Evolutionary conservation across 2,113 vertebrate species (phyloP), one percentile per base, ranked within the genome.

Genomic region (Elanus axillaris): DNA sequence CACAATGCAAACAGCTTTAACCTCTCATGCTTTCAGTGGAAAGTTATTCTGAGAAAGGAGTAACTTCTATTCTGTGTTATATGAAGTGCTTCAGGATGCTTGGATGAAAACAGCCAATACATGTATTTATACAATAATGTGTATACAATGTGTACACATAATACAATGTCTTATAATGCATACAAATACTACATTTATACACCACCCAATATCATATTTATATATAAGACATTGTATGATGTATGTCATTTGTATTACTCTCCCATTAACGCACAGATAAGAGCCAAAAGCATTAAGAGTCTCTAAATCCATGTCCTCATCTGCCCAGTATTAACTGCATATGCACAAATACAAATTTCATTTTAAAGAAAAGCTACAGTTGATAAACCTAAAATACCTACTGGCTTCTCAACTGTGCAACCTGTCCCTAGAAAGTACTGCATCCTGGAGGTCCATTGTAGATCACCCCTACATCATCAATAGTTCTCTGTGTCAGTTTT

Each of bases 401-500:
- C 8, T 59, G 23, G 26, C 23, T 75, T 71, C 68, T 74, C 23
- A 80, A 23, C 12, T 0, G 0, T 15, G 34, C 2, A 1, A 43
- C 15, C n/a, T 6, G 5, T 45, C 10, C n/a, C 56, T 62, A 13
- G 19, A 16, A 81, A 78, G 16, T 42, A 31, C 25, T 47, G 55
- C 34, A 74, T 36, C 40, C n/a, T 38, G 6, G 27, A 62, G 25
- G 26, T 52, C 48, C 55, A 18, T 3, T 6, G 0, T 42, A 25
- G 32, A 47, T 55, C 48, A 59, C 7, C 13, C 56, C 43, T 31
- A 42, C 17, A 16, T 60, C 45, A 32, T 18, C 27, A 63, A 48
- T 3, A 64, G 25, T 34, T 71, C 58, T 71, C 78, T 73, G 59
- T 23, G 45, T 69, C 45, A n/a, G 13, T 63, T 76, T 76, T 47